Base-by-base conservation (phyloP, 2,888 invertebrate genomes). In the Scaptomyza caliginosa region DNA sequence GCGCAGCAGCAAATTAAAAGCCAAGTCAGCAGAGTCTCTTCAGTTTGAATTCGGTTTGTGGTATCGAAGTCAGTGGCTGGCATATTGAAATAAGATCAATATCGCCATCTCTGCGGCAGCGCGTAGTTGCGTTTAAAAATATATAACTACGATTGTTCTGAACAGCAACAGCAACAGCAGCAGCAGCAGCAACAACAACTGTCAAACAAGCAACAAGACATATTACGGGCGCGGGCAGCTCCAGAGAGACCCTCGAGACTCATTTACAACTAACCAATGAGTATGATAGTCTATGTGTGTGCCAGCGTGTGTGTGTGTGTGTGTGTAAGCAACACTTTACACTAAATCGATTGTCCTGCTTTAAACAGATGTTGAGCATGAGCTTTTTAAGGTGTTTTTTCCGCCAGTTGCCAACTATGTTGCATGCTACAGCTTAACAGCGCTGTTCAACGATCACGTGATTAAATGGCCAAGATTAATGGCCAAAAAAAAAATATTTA, bases 41-140 rank as follows among this genome's bases (percentile, higher is more conserved):
- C 67, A 64, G 52, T 38, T 43, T 34, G 67, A 57, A 63, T 63
- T 19, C 34, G 48, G 52, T 34, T 54, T 45, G 13, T 40, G 13
- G 56, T 34, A 52, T 55, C 54, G 50, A 40, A 70, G 63, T 67
- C 66, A 48, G 46, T 63, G 57, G 70, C 64, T 80, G 86, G 83
- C 86, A 81, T 85, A 81, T 81, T 81, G 83, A 81, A 81, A 81
- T 81, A 81, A 81, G 81, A 81, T 81, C 81, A 81, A 81, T 81
- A 81, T 81, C 81, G 80, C 82, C 32, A 32, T 1, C 32, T 32
- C 32, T 62, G 57, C 64, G 71, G 80, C 80, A 76, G 83, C 86
- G 80, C 80, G 80, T 85, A 81, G 72, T 80, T 84, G 85, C 79
- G 85, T 78, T 80, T 84, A 80, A 73, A 80, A 80, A 16, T 34